phyloP scores from a whole-genome alignment of 2,888 invertebrate genomes.

The Philonicus albiceps region DNA sequence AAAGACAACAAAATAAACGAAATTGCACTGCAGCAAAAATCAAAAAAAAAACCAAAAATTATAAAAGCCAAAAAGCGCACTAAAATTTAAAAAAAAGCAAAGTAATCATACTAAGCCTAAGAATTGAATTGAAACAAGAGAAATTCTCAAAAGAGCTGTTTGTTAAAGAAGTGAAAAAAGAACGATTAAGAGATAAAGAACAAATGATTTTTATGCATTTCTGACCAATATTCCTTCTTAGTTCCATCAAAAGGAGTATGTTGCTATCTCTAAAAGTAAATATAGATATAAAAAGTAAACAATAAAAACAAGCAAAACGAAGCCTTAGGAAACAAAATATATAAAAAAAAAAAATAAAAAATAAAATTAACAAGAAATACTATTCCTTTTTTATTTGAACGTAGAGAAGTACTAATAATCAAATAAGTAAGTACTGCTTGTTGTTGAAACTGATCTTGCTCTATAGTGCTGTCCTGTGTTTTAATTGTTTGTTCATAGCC shows the following conservation, averaged over 20 bases:
- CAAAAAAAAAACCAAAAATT: not conserved
- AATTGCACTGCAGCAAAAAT: slow-evolving; percentile 3
- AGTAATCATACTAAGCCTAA: not conserved
- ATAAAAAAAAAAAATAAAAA: not conserved
- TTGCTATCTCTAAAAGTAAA: not conserved
- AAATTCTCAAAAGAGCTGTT: not conserved
- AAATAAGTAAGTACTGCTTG: slow-evolving; percentile 27
- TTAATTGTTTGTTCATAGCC: not conserved
- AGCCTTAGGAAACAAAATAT: slow-evolving; percentile 6
- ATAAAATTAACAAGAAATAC: not conserved
- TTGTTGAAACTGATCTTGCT: not conserved
- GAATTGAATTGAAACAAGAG: not conserved
- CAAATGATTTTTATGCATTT: slow-evolving; percentile 21
- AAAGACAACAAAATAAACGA: not conserved
- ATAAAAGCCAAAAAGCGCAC: slow-evolving; percentile 4
- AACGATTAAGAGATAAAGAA: not conserved
- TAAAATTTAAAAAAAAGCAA: not conserved
- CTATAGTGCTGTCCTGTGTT: not conserved
- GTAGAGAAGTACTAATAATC: not conserved
- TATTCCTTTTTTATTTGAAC: not conserved
- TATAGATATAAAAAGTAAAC: not conserved
- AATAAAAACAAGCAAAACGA: not conserved
- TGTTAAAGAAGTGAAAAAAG: not conserved
- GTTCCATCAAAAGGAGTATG: not conserved
- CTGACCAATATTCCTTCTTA: slow-evolving; percentile 11